phyloP scores from a whole-genome alignment of 2,888 invertebrate genomes.

The Tenthredo distinguenda region DNA sequence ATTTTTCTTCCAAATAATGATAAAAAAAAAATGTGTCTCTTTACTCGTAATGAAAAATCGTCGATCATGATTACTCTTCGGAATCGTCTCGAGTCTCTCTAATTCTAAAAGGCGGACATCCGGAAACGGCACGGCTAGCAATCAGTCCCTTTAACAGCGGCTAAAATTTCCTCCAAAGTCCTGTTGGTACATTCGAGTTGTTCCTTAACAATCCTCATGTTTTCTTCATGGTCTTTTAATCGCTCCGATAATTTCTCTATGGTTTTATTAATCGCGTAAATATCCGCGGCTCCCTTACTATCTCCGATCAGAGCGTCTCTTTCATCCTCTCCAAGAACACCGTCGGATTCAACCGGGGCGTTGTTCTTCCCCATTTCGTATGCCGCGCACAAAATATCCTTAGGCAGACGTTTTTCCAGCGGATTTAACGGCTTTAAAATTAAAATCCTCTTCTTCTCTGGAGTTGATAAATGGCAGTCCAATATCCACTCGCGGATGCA shows the following conservation, averaged over 20 bases:
- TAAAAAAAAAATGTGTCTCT: background rate
- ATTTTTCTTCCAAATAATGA: background rate
- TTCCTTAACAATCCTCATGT: constrained; percentile 68
- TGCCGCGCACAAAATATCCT: constrained; percentile 77
- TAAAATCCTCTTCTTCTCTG: constrained; percentile 76
- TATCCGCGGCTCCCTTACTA: constrained; percentile 63
- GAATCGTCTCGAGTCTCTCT: constrained; percentile 43
- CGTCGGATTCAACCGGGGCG: constrained; percentile 57
- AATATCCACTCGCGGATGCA: constrained; percentile 75
- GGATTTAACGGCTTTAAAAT: constrained; percentile 79
- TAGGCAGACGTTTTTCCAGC: constrained; percentile 77
- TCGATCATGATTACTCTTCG: background rate
- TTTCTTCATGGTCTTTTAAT: constrained; percentile 68
- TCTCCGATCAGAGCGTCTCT: constrained; percentile 61
- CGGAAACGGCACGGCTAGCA: background rate
- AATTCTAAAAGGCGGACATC: background rate
- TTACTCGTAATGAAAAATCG: constrained; percentile 17
- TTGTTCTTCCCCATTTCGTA: constrained; percentile 78
- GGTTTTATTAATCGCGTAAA: constrained; percentile 61
- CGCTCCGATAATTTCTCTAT: constrained; percentile 67
- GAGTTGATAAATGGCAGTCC: constrained; percentile 72
- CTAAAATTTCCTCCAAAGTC: constrained; percentile 67
- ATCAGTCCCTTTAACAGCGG: constrained; percentile 20
- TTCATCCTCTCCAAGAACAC: constrained; percentile 64
- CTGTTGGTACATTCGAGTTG: constrained; percentile 71